Evolutionary conservation across 2,888 invertebrate genomes (phyloP).

Genomic region (Steinernema carpocapsae): DNA sequence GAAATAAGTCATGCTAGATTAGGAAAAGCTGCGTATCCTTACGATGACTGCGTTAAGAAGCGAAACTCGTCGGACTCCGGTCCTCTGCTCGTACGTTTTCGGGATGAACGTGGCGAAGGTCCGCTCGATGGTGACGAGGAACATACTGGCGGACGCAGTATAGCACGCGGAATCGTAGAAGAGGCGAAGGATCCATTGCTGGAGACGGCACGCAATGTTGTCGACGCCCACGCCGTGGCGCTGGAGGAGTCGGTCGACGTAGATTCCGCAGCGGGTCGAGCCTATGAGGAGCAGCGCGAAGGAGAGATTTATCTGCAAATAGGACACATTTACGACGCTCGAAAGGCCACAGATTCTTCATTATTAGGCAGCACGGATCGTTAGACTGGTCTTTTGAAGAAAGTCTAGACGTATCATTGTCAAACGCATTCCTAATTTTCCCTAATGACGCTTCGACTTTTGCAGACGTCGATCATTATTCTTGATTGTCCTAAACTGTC

Average conservation of each 20-base stretch:
- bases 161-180: not conserved
- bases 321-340: not conserved
- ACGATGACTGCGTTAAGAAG: not conserved
- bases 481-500: no score
- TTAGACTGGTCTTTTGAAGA: no score
- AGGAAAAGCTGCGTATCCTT: not conserved
- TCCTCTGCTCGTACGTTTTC: constrained; percentile 14
- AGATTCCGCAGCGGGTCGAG: not conserved
- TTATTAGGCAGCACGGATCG: no score
- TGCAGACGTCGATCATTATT: no score
- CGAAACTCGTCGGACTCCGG: not conserved
- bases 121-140: not conserved
- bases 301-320: constrained; percentile 12
- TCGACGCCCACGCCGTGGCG: not conserved
- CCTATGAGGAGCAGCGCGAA: not conserved
- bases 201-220: constrained; percentile 17
- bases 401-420: no score
- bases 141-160: not conserved
- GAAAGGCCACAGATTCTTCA: not conserved
- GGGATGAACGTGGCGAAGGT: constrained; percentile 23
- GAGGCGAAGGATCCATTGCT: not conserved
- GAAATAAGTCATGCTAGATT: not conserved
- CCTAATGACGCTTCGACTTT: no score
- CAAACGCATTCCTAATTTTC: no score
- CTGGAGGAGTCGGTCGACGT: constrained; percentile 10